Conservation (phyloP, 1,140 invertebrate genomes). For the Lamellibrachia luymesi region DNA sequence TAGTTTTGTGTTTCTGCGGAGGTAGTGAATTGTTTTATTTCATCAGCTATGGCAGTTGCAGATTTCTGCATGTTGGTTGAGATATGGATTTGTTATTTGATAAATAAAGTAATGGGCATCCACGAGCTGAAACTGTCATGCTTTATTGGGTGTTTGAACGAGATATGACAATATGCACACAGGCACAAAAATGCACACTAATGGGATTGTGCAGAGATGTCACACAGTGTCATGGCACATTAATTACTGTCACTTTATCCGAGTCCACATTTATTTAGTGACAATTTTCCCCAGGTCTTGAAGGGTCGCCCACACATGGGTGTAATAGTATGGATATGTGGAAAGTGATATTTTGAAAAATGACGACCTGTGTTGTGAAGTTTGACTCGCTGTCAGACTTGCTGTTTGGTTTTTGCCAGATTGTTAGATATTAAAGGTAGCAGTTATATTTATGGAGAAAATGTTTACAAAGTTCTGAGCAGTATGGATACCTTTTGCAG, state of each 20-base stretch:
- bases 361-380: not conserved
- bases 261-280: not conserved
- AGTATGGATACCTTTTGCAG: not conserved
- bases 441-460: not conserved
- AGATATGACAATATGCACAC: not conserved
- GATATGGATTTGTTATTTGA: not conserved
- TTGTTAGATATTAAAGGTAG: not conserved
- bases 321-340: not conserved
- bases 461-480: not conserved
- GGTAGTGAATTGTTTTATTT: not conserved
- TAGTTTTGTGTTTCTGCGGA: not conserved
- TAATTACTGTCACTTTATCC: not conserved
- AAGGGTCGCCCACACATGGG: not conserved
- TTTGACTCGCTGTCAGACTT: not conserved
- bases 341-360: not conserved
- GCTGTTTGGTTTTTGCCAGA: not conserved
- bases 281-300: not conserved
- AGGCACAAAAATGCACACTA: not conserved
- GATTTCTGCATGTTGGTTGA: not conserved
- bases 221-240: not conserved
- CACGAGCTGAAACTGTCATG: no score
- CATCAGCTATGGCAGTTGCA: not conserved
- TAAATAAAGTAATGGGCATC: not conserved
- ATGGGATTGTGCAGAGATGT: not conserved
- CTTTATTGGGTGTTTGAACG: not conserved